Base-by-base conservation (phyloP, 1,140 invertebrate species). In the Diachasma alloeum region DNA sequence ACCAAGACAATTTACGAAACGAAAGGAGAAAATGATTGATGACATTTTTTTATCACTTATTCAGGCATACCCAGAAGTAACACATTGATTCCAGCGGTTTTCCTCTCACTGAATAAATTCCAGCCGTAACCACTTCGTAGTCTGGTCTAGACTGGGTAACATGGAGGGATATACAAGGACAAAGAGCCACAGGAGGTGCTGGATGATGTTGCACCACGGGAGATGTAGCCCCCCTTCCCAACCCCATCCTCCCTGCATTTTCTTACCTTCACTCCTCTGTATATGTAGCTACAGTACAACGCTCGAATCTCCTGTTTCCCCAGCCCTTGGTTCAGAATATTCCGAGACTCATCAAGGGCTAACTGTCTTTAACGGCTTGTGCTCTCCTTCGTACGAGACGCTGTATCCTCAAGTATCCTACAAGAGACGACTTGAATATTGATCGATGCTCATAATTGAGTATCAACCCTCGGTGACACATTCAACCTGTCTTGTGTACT, bases 101-200 rank as follows among this genome's bases (percentile, higher is more conserved):
- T 53, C 44, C 39, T 67, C 48, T 67, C 56, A 24, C 73, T 36
- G 42, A 46, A 22, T 31, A 31, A 76, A 71, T 69, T 37, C 19
- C 48, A 36, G 5, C 22, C 11, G n/a, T 72, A 72, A 74, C 56
- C 72, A 63, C 72, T 74, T 59, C 53, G 59, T 39, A 68, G 66
- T 63, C 66, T 76, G 63, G 44, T 59, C 36, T 17, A 73, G 67
- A 66, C n/a, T 71, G 44, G 17, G 69, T 73, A 36, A 75, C 53
- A 68, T 22, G 37, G 24, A 42, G 36, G 48, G 39, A 42, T 71
- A 37, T 72, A 82, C 83, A 83, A 83, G 83, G 82, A 84, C 82
- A 85, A 85, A 82, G 84, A 81, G 72, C 82, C 79, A 72, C 81
- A 63, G 82, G 80, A 76, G 80, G 82, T 82, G 83, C 36, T 59